Percentiles rank a stretch among this genome's conserved stretches.
Conservation (phyloP, 1,140 invertebrate species). For the Carcinoscorpius rotundicauda region DNA sequence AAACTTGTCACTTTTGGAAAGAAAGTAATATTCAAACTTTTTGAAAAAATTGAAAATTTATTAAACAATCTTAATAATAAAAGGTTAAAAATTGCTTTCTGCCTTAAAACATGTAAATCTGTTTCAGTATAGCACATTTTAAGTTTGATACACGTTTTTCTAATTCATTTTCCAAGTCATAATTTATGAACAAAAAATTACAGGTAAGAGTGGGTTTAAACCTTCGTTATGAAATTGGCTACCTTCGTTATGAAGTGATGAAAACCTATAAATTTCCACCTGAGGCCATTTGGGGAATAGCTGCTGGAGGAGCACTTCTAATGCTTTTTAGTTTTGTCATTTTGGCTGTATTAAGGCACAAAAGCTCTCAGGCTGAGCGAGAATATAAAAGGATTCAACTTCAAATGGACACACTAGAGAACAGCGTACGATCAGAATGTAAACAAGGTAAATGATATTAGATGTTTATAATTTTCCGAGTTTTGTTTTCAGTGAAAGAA, state of each 20-base stretch:
- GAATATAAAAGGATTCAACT: slow-evolving; percentile 97
- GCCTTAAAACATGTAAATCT: too few relatives aligned
- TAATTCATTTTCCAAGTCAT: too few relatives aligned
- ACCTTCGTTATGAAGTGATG: slow-evolving; percentile 20
- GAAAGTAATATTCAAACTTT: too few relatives aligned
- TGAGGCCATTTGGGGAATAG: slow-evolving; percentile 28
- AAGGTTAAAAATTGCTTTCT: too few relatives aligned
- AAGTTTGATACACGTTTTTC: too few relatives aligned
- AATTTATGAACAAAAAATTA: too few relatives aligned
- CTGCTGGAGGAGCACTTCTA: slow-evolving; percentile 18
- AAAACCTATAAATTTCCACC: slow-evolving; percentile 64
- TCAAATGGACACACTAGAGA: slow-evolving; percentile 98
- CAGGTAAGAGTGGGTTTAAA: slow-evolving; percentile 38
- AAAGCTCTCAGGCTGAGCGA: slow-evolving; percentile 85
- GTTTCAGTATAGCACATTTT: too few relatives aligned
- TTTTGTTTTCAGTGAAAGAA: too few relatives aligned
- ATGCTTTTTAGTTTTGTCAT: slow-evolving; percentile 58
- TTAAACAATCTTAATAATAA: too few relatives aligned
- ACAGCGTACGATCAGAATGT: slow-evolving; percentile 93
- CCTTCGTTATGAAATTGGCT: slow-evolving; percentile 22
- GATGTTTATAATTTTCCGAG: too few relatives aligned
- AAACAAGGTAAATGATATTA: slow-evolving; percentile 56
- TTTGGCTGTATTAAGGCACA: slow-evolving; percentile 72
- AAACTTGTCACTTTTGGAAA: too few relatives aligned
- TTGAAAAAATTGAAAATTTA: too few relatives aligned